These are phyloP conservation scores for Drosophila antonietae DNA, from an alignment of 2,888 invertebrate genomes.

Conservation along the genomic window DNA sequence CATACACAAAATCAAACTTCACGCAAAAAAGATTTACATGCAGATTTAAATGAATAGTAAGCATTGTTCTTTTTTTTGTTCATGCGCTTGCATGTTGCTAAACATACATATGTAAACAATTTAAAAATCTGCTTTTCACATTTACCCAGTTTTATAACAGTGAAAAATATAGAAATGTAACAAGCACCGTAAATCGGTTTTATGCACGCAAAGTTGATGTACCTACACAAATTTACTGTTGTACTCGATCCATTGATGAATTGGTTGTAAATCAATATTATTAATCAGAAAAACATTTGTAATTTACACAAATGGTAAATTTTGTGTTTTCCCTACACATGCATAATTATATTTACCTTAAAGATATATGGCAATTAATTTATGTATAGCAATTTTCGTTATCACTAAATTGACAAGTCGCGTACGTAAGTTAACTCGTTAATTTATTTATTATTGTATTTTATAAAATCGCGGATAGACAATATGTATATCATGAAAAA, in stretches of 20 bases:
- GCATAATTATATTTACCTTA: constrained; percentile 12
- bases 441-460: neutral
- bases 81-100: neutral
- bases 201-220: neutral
- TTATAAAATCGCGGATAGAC: constrained; percentile 4
- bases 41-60: constrained; percentile 4
- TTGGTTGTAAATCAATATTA: constrained; percentile 2
- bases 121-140: constrained; percentile 1
- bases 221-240: neutral
- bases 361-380: constrained; percentile 6
- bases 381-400: neutral
- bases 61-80: neutral
- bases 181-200: neutral
- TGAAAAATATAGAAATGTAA: constrained; percentile 2
- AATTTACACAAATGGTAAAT: neutral
- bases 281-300: neutral
- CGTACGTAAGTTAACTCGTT: neutral
- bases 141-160: constrained; percentile 7
- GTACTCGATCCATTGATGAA: neutral
- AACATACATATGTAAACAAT: constrained; percentile 5
- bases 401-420: constrained; percentile 1
- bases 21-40: constrained; percentile 4
- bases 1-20: constrained; percentile 4
- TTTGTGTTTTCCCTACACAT: neutral
- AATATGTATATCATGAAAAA: constrained; percentile 10